These are phyloP conservation scores for Subacronicta megacephala DNA, from an alignment of 2,888 invertebrate species.

Conservation along the genomic window DNA sequence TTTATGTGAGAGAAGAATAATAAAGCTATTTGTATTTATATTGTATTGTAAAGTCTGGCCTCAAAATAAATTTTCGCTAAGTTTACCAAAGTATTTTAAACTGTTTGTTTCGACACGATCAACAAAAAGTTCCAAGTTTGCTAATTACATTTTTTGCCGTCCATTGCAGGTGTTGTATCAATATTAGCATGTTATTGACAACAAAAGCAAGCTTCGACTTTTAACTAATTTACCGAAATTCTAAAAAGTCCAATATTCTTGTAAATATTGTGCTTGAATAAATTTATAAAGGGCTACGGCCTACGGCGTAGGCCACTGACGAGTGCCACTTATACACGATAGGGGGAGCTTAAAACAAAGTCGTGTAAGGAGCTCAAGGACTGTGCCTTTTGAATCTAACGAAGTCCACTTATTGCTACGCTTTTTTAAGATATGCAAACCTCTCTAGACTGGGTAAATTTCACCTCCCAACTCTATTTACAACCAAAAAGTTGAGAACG, in stretches of 20 bases:
- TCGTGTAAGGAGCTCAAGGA: conserved; percentile 39
- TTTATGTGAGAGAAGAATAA: too few species aligned
- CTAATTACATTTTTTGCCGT: conserved; percentile 33
- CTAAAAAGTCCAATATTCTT: conserved; percentile 20
- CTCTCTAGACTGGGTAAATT: conserved; percentile 20
- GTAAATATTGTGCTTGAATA: conserved; percentile 45
- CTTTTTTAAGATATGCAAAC: conserved; percentile 21
- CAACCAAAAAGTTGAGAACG: neutral
- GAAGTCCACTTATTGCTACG: conserved; percentile 38
- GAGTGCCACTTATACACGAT: conserved; percentile 42
- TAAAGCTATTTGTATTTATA: too few species aligned
- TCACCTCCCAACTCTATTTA: conserved; percentile 5
- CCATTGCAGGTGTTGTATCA: conserved; percentile 25
- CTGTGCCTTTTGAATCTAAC: conserved; percentile 46
- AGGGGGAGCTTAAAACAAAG: conserved; percentile 45
- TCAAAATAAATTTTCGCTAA: conserved; percentile 10
- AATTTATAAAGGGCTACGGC: conserved; percentile 37
- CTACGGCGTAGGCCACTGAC: conserved; percentile 16
- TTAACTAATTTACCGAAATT: conserved; percentile 26
- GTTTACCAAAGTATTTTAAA: conserved; percentile 4
- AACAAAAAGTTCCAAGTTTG: conserved; percentile 30
- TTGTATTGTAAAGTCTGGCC: too few species aligned
- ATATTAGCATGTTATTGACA: conserved; percentile 14
- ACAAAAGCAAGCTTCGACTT: conserved; percentile 17
- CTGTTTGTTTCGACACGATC: conserved; percentile 21